A percentile compares a stretch with the other conserved stretches of the same genome.
These are phyloP conservation scores for Bucorvus abyssinicus DNA, from an alignment of 2,797 vertebrate genomes.

Conservation along the genomic window DNA sequence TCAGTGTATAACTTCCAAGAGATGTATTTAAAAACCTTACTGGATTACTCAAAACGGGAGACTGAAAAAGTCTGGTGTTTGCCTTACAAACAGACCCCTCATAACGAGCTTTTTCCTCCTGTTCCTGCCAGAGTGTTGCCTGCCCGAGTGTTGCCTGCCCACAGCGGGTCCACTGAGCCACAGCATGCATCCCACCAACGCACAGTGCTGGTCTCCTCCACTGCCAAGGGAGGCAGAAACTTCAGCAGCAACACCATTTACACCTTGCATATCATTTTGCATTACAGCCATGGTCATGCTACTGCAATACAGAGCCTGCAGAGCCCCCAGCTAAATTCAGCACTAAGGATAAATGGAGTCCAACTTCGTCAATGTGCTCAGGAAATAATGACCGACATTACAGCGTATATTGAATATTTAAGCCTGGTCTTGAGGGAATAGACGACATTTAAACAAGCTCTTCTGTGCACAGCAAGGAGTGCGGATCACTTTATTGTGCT, in stretches of 20 bases:
- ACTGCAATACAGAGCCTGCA: not conserved
- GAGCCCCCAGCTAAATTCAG: not conserved
- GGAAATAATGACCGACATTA: slow-evolving; percentile 35
- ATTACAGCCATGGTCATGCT: not conserved
- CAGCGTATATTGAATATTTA: fast-evolving
- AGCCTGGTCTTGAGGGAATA: slow-evolving; percentile 18
- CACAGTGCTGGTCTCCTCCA: fast-evolving
- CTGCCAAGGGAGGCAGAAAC: not conserved
- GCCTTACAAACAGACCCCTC: not conserved
- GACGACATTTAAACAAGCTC: slow-evolving; percentile 47
- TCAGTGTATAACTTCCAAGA: not conserved
- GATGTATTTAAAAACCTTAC: not conserved
- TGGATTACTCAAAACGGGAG: not conserved
- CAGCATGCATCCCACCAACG: fast-evolving
- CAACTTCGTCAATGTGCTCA: not conserved
- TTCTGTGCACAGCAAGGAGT: not conserved
- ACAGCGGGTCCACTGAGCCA: fast-evolving
- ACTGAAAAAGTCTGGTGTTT: not conserved
- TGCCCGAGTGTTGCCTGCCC: fast-evolving
- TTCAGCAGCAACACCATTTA: not conserved
- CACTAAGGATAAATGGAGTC: slow-evolving; percentile 14
- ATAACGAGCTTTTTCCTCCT: not conserved
- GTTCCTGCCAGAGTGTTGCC: not conserved
- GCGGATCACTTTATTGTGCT: not conserved
- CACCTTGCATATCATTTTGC: not conserved